Conservation (phyloP, 2,797 vertebrate species). For the Esox masquinongy region DNA sequence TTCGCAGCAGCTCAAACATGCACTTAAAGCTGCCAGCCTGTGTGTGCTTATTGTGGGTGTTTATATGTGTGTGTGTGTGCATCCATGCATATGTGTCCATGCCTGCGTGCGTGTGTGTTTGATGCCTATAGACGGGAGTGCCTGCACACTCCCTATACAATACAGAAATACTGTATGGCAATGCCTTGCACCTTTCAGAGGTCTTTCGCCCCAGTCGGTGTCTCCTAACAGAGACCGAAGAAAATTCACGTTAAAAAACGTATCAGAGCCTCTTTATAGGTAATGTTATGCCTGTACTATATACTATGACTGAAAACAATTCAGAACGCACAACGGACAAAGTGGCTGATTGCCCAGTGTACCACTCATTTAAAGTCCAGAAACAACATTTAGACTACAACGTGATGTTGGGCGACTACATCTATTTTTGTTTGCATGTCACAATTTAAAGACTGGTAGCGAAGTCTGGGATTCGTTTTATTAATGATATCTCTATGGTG, state of each 20-base stretch:
- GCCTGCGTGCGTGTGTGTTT: neutral
- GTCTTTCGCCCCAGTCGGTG: neutral
- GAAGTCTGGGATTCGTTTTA: neutral
- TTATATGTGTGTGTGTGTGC: constrained; percentile 1
- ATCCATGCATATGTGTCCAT: neutral
- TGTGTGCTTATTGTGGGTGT: neutral
- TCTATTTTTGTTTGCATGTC: neutral
- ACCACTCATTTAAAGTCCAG: constrained; percentile 41
- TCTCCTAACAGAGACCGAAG: too few relatives aligned
- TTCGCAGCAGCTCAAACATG: constrained; percentile 26
- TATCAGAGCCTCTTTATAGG: too few relatives aligned
- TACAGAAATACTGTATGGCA: constrained; percentile 10
- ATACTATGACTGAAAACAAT: too few relatives aligned
- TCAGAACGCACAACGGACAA: too few relatives aligned
- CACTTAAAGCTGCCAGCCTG: constrained; percentile 20
- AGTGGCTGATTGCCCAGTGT: constrained; percentile 2
- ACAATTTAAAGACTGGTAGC: neutral
- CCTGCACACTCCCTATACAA: constrained; percentile 9
- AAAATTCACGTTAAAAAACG: too few relatives aligned
- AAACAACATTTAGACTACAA: constrained; percentile 27
- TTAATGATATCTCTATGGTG: neutral
- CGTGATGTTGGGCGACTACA: constrained; percentile 4
- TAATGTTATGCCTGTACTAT: too few relatives aligned
- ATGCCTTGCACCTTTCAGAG: constrained; percentile 18
- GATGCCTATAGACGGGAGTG: neutral